These are phyloP conservation scores for Rhinoptilus africanus DNA, from an alignment of 2,113 vertebrate genomes.

Conservation along the genomic window DNA sequence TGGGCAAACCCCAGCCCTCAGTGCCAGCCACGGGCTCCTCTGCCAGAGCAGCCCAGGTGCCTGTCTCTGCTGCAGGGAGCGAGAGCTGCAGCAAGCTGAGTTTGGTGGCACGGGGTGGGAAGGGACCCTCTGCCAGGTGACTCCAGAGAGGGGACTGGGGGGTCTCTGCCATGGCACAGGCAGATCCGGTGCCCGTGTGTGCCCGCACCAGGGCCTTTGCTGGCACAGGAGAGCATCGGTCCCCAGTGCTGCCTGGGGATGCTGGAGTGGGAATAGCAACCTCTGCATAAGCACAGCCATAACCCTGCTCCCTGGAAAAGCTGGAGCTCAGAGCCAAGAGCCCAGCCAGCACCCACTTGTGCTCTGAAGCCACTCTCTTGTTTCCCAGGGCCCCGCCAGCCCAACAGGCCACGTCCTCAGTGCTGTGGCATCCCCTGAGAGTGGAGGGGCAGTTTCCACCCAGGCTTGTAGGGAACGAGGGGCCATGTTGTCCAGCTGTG, in stretches of 20 bases:
- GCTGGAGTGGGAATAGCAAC: not conserved
- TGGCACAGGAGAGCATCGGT: accelerated
- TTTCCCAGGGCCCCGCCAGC: not conserved
- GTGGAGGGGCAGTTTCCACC: not conserved
- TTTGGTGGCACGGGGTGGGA: not conserved
- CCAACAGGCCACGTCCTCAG: not conserved
- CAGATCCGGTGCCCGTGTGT: accelerated
- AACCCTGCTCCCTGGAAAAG: not conserved
- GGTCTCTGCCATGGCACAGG: not conserved
- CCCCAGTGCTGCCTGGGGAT: accelerated
- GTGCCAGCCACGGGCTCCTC: accelerated
- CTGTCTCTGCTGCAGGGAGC: not conserved
- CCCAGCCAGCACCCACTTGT: not conserved
- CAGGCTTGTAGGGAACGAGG: not conserved
- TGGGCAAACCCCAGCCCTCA: not conserved
- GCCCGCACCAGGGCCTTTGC: not conserved
- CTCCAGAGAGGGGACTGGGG: not conserved
- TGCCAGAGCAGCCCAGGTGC: not conserved
- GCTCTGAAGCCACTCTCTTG: not conserved
- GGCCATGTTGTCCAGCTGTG: accelerated
- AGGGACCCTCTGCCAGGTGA: not conserved
- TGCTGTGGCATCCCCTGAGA: not conserved
- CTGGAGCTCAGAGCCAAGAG: not conserved
- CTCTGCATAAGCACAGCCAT: not conserved
- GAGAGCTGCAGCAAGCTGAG: not conserved